Evolutionary conservation across 1,140 invertebrate species (phyloP).

Genomic region (Asobara japonica): DNA sequence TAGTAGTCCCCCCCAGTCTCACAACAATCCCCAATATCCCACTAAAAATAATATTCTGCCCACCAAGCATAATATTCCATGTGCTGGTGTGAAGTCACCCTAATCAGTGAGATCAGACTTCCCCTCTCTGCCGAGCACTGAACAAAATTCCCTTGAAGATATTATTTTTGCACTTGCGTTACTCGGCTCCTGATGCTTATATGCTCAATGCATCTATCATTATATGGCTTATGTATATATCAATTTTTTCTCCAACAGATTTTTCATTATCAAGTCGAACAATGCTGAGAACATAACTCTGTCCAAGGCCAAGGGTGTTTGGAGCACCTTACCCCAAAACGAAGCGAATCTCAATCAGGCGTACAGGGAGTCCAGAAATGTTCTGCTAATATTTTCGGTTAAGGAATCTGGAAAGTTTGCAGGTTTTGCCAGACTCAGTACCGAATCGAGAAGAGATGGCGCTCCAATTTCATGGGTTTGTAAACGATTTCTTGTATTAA

Average conservation of each 20-base stretch:
- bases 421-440: slow-evolving; percentile 90
- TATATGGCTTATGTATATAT: no score
- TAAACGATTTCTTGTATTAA: neutral
- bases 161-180: no score
- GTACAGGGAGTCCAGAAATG: slow-evolving; percentile 90
- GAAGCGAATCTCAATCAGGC: slow-evolving; percentile 96
- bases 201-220: no score
- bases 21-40: no score
- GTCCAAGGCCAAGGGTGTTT: slow-evolving; percentile 95
- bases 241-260: slow-evolving; percentile 63
- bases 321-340: slow-evolving; percentile 97
- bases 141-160: no score
- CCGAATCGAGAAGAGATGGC: slow-evolving; percentile 88
- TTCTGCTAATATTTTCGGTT: slow-evolving; percentile 95
- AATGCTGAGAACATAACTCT: slow-evolving; percentile 96
- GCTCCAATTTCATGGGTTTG: slow-evolving; percentile 90
- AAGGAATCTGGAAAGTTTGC: slow-evolving; percentile 96
- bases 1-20: no score
- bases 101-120: no score
- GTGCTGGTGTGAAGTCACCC: no score
- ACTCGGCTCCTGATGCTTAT: no score
- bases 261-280: slow-evolving; percentile 98
- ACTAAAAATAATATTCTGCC: no score
- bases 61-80: no score
- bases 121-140: no score